phyloP scores from a whole-genome alignment of 2,888 invertebrate genomes.

The Lamproptera curius region DNA sequence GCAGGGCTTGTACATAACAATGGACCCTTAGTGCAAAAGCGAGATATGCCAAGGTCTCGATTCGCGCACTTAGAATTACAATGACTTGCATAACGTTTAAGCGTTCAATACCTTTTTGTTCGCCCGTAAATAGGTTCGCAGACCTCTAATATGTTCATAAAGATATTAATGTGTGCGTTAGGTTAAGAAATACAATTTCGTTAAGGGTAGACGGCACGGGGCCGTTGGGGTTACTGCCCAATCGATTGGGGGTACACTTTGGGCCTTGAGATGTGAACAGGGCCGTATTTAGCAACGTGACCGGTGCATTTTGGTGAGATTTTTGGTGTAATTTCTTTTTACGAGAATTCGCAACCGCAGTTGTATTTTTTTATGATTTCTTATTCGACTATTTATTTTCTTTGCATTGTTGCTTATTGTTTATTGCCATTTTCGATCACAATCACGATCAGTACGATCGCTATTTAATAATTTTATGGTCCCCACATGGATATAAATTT shows the following conservation, averaged over 20 bases:
- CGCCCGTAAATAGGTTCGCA: constrained; percentile 18
- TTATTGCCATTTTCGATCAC: too few relatives aligned
- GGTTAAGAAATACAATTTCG: constrained; percentile 37
- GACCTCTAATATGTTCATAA: constrained; percentile 18
- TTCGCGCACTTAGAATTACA: constrained; percentile 13
- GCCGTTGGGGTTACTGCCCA: constrained; percentile 42
- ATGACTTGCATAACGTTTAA: constrained; percentile 21
- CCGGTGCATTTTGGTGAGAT: too few relatives aligned
- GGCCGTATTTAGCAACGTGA: constrained; percentile 30
- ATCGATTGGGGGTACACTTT: constrained; percentile 64
- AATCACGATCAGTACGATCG: too few relatives aligned
- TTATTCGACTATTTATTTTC: too few relatives aligned
- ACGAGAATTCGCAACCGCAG: too few relatives aligned
- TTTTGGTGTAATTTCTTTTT: too few relatives aligned
- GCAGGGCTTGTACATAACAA: constrained; percentile 7
- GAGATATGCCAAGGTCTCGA: constrained; percentile 18
- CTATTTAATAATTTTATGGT: too few relatives aligned
- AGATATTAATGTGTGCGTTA: constrained; percentile 10
- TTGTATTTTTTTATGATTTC: too few relatives aligned
- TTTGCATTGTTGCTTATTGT: too few relatives aligned
- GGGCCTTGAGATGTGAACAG: constrained; percentile 39
- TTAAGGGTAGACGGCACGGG: constrained; percentile 46
- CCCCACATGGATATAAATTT: too few relatives aligned
- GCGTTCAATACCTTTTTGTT: constrained; percentile 7
- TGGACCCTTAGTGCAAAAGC: constrained; percentile 10